Conservation (phyloP, 2,888 invertebrate species). For the Acleris holmiana region DNA sequence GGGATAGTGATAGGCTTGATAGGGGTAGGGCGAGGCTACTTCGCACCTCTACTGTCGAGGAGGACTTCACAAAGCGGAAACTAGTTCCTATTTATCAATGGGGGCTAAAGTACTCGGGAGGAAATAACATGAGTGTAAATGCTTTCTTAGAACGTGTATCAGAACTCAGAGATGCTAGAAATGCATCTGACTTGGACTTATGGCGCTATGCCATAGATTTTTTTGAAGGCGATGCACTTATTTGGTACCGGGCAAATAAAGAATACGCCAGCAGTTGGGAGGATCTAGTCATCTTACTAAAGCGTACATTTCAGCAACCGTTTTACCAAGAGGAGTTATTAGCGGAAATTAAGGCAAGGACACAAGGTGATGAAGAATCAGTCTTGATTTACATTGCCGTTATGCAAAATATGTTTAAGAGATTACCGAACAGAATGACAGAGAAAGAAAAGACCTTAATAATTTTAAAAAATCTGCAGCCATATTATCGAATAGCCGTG, state of each 20-base stretch:
- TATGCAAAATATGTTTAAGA: no score
- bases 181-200: background rate
- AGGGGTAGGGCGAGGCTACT: background rate
- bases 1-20: background rate
- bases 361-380: background rate
- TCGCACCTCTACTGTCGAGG: background rate
- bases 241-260: background rate
- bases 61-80: background rate
- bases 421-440: no score
- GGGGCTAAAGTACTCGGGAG: background rate
- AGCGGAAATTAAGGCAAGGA: background rate
- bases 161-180: background rate
- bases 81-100: background rate
- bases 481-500: background rate
- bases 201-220: background rate
- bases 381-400: background rate
- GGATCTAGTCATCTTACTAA: no score
- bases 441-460: no score
- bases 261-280: no score
- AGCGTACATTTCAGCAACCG: background rate
- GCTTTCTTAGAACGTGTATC: background rate
- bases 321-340: background rate
- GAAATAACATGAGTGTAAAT: background rate
- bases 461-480: no score
- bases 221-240: background rate